Evolutionary conservation across 2,888 invertebrate genomes (phyloP), one percentile per base, ranked within the genome.

Genomic region (Diplazon laetatorius): DNA sequence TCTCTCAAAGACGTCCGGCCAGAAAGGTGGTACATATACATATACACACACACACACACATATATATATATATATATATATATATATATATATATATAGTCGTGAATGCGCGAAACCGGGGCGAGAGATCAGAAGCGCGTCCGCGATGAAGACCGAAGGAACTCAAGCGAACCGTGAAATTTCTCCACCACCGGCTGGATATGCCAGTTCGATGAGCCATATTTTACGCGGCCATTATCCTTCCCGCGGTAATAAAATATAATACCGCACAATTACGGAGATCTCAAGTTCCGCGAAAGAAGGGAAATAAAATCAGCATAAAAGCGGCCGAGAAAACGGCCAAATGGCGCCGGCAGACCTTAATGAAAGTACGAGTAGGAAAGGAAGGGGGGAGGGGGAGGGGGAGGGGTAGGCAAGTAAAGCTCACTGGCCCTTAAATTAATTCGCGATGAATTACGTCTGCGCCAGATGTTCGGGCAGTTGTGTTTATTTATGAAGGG

Each of bases 361-460:
- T 91, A 90, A 91, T 90, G 90, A 90, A 91, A 91, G 90, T 89
- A 88, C 89, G 85, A 83, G 86, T 83, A 85, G 83, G n/a, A n/a
- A n/a, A n/a, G n/a, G n/a, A n/a, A n/a, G n/a, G n/a, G n/a, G n/a
- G n/a, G n/a, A n/a, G n/a, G n/a, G n/a, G n/a, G n/a, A n/a, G n/a
- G n/a, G n/a, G n/a, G n/a, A n/a, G n/a, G n/a, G n/a, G n/a, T n/a
- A n/a, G 85, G 85, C 84, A 87, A 81, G 83, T 82, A 82, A 85
- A 84, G 73, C 77, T 75, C 77, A 77, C 73, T 39, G 77, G 76
- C 89, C 89, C 90, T 91, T 90, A 91, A 91, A 91, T 91, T 91
- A 91, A 91, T 91, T 91, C 90, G 87, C 91, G 90, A 91, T 90
- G 90, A 91, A 91, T 91, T 90, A 91, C 90, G 91, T 89, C 90